Evolutionary conservation across 2,113 vertebrate genomes (phyloP).

Genomic region (Rhodinocichla rosea): DNA sequence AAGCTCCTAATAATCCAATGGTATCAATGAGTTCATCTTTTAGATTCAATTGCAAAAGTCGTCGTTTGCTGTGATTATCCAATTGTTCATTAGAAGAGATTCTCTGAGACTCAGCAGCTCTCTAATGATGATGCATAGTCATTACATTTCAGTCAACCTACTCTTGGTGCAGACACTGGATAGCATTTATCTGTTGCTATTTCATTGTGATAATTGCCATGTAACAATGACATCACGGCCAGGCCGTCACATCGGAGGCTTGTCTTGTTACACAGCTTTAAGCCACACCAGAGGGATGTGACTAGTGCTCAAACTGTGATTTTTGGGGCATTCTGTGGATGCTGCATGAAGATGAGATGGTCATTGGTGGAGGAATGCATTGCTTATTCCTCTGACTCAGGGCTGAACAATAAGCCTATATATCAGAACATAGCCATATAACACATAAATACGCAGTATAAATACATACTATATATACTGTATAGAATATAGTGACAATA

Average conservation of each 20-base stretch:
- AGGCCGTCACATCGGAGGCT: not conserved
- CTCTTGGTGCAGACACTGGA: not conserved
- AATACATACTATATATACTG: not conserved
- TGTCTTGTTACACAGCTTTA: not conserved
- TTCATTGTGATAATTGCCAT: not conserved
- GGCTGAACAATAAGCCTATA: not conserved
- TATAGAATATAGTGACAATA: not conserved
- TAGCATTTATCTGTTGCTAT: not conserved
- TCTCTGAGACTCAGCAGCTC: slow-evolving; percentile 12
- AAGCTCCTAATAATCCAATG: slow-evolving; percentile 23
- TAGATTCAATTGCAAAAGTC: slow-evolving; percentile 21
- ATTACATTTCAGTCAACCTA: not conserved
- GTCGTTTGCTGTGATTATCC: slow-evolving; percentile 3
- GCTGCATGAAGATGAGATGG: not conserved
- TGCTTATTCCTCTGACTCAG: not conserved
- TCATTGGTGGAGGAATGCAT: not conserved
- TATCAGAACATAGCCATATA: not conserved
- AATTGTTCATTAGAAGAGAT: slow-evolving; percentile 34
- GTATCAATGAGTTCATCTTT: slow-evolving; percentile 46
- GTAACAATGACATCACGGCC: not conserved
- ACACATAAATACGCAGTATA: not conserved
- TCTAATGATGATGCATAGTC: slow-evolving; percentile 10
- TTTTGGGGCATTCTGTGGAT: not conserved
- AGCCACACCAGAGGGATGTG: accelerated
- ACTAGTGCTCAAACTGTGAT: not conserved